A percentile compares a stretch with the other conserved stretches of the same genome.
phyloP scores from a whole-genome alignment of 2,797 vertebrate genomes.

The Anniella stebbinsi region DNA sequence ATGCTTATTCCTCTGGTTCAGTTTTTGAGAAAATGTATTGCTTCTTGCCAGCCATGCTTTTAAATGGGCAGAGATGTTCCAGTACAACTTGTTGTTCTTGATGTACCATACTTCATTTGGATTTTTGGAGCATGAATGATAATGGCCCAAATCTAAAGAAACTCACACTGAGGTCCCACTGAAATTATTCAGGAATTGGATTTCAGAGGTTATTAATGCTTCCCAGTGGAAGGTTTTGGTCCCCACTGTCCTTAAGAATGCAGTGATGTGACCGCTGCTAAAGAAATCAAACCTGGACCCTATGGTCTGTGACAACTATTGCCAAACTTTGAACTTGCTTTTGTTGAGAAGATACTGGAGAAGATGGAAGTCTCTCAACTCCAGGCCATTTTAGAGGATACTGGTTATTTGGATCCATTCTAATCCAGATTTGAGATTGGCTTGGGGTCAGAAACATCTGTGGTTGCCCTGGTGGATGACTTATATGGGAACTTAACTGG shows the following conservation, averaged over 20 bases:
- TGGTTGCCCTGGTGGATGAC: not conserved
- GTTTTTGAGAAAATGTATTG: constrained; percentile 38
- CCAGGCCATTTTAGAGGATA: not conserved
- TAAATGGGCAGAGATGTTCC: constrained; percentile 24
- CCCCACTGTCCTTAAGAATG: too few relatives aligned
- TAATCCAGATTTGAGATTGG: not conserved
- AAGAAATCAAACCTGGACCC: too few relatives aligned
- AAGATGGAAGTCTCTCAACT: not conserved
- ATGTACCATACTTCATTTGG: constrained; percentile 57
- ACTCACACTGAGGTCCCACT: not conserved
- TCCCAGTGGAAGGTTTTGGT: too few relatives aligned
- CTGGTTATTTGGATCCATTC: not conserved
- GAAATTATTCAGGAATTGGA: not conserved
- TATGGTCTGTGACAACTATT: too few relatives aligned
- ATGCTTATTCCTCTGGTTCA: constrained; percentile 49
- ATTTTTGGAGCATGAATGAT: constrained; percentile 47
- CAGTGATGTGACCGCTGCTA: too few relatives aligned
- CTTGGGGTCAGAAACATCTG: not conserved
- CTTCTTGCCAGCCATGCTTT: constrained; percentile 55
- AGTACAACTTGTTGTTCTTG: constrained; percentile 29
- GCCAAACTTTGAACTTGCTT: too few relatives aligned
- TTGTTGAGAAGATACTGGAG: too few relatives aligned
- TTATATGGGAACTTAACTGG: not conserved
- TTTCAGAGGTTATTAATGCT: too few relatives aligned
- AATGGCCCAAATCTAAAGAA: not conserved